Percentiles rank a stretch among this genome's conserved stretches.
phyloP scores from a whole-genome alignment of 2,888 invertebrate species.

The Pristionchus arcanus region DNA sequence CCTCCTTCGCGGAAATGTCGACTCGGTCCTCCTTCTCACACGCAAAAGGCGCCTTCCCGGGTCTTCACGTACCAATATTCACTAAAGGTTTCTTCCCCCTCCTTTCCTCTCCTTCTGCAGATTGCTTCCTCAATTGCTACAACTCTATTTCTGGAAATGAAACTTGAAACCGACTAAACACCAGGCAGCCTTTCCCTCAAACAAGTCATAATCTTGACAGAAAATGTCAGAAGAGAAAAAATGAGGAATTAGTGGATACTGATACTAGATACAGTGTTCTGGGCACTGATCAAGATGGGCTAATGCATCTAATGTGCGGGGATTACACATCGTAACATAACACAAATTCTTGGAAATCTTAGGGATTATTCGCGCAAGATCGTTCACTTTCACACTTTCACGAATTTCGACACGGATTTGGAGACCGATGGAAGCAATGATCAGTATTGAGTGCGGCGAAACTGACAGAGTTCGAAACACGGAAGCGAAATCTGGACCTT shows the following conservation, averaged over 20 bases:
- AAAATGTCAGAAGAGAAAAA: background rate
- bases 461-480: too few relatives aligned
- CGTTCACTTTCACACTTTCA: background rate
- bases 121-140: background rate
- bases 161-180: background rate
- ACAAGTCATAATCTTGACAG: background rate
- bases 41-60: background rate
- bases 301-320: too few relatives aligned
- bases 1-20: conserved; percentile 1
- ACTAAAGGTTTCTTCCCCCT: conserved; percentile 8
- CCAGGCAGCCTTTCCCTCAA: background rate
- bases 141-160: background rate
- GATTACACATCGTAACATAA: background rate
- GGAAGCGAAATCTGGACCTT: too few relatives aligned
- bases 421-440: background rate
- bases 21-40: background rate
- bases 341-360: background rate
- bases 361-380: background rate
- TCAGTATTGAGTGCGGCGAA: background rate
- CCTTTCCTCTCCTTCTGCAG: background rate
- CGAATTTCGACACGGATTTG: too few relatives aligned
- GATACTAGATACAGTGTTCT: too few relatives aligned
- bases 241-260: background rate
- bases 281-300: too few relatives aligned
- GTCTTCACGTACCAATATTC: background rate